Base-by-base conservation (phyloP, 2,797 vertebrate genomes). In the Darevskia mixta region DNA sequence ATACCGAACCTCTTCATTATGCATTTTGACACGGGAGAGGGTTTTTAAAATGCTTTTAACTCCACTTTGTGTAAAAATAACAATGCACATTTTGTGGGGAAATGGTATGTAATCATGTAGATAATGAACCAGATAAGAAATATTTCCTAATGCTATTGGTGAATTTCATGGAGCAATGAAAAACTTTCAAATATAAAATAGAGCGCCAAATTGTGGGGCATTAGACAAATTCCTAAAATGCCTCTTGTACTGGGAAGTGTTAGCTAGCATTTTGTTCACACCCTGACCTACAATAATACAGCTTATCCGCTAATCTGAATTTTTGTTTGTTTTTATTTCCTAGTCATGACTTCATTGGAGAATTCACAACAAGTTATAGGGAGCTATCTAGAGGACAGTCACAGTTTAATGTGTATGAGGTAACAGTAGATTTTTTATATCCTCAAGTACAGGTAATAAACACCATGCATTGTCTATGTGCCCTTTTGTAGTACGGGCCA, bases 321-420 rank as follows among this genome's bases (percentile, higher is more conserved):
- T 35, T 87, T 93, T 87, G 27, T 8, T 87, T 8, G 49, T 15
- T 35, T 69, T 91, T 81, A 76, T 86, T 58, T 95, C 25, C 55
- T 86, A 99, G 99, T 93, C 98, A 99, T 87, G 99, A 99, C 96
- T 99, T 99, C 92, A 99, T 99, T 0, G 99, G 99, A 61, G 98
- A 99, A 95, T 99, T 99, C 96, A 99, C 98, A 95, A 99, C 98
- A 94, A 99, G 98, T 96, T 99, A 99, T 95, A 98, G 98, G 92
- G 99, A 99, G 91, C 90, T 99, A 71, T 98, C 98, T 0, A 97
- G 98, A 96, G 99, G 99, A 7, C 99, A 99, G 45, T 99, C 98
- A 91, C 98, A 99, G 92, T 99, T 99, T 97, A 99, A 99, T 0
- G 98, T 99, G 35, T 99, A 99, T 95, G 98, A 99, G 98, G 98